Evolutionary conservation across 2,113 vertebrate species (phyloP).

Genomic region (Oncorhynchus kisutch): DNA sequence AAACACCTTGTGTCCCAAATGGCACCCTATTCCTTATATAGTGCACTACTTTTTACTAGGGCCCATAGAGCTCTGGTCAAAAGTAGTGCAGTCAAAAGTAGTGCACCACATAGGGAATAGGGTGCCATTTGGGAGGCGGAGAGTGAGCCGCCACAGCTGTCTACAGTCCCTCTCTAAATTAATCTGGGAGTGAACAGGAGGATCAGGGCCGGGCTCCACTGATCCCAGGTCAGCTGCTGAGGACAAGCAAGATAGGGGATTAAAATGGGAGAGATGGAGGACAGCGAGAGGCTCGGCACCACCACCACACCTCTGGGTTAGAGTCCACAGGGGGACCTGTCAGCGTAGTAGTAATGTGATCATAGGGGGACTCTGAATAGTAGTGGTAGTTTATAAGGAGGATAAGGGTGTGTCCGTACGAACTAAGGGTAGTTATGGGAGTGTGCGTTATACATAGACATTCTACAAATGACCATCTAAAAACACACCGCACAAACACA

Average conservation of each 20-base stretch:
- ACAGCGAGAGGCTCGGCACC: background rate
- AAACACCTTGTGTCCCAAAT: background rate
- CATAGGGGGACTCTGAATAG: background rate
- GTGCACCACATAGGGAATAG: no score
- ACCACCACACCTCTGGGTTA: background rate
- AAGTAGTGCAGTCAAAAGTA: no score
- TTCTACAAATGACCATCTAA: background rate
- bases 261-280: background rate
- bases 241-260: slow-evolving; percentile 7
- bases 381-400: background rate
- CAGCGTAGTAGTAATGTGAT: background rate
- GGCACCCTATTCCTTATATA: no score
- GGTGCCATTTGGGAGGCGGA: no score
- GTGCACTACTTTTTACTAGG: no score
- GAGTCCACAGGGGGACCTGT: background rate
- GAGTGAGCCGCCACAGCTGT: slow-evolving; percentile 50
- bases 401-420: background rate
- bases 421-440: background rate
- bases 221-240: slow-evolving; percentile 48
- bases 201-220: slow-evolving; percentile 49
- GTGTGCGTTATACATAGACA: background rate
- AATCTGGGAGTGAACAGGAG: slow-evolving; percentile 44
- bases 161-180: slow-evolving; percentile 30
- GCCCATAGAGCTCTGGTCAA: no score
- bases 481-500: background rate